Evolutionary conservation across 1,140 invertebrate species (phyloP).

Genomic region (Saccostrea echinata): DNA sequence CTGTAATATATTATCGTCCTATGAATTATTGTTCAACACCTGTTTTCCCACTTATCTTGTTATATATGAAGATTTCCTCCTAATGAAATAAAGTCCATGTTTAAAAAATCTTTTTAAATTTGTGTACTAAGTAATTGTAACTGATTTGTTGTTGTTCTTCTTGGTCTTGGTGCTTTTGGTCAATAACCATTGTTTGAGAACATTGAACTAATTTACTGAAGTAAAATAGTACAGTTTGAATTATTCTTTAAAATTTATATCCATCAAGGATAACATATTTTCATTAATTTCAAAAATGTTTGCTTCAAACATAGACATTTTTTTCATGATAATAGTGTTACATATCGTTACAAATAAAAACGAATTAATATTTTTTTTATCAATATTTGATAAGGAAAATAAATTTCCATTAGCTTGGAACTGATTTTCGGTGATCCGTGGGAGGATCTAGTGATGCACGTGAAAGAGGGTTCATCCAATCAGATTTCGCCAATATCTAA

Average conservation of each 20-base stretch:
- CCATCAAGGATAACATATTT: background rate
- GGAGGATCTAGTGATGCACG: slow-evolving; percentile 3
- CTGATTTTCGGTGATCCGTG: slow-evolving; percentile 34
- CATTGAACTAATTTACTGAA: background rate
- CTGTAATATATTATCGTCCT: slow-evolving; percentile 17
- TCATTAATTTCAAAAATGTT: background rate
- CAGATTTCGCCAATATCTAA: slow-evolving; percentile 3
- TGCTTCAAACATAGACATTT: background rate
- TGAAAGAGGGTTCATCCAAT: background rate
- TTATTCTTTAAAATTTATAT: background rate
- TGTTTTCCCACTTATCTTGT: background rate
- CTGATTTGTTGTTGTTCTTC: no score
- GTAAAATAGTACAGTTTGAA: background rate
- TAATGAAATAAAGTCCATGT: background rate
- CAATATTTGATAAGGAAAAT: slow-evolving; percentile 19
- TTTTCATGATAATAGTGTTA: background rate
- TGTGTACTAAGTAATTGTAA: no score
- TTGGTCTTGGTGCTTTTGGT: background rate
- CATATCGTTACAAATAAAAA: background rate
- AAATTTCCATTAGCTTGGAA: slow-evolving; percentile 19
- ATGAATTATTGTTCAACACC: slow-evolving; percentile 27
- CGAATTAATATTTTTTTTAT: background rate
- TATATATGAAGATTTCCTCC: slow-evolving; percentile 6
- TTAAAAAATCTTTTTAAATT: background rate
- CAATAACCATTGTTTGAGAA: background rate